Evolutionary conservation across 2,797 vertebrate genomes (phyloP).

Genomic region (Holocentrus rufus): DNA sequence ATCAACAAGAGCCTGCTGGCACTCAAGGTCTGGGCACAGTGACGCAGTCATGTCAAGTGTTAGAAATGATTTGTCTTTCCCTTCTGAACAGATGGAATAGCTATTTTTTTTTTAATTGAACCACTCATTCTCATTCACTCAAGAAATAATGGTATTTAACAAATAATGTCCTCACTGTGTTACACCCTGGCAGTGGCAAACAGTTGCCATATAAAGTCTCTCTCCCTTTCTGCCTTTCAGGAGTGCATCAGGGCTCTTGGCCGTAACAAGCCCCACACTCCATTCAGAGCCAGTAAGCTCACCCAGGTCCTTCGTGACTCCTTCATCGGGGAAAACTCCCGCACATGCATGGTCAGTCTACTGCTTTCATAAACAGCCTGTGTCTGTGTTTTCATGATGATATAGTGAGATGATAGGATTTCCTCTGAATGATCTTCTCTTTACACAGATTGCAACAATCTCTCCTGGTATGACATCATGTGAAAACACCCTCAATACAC

Average conservation of each 20-base stretch:
- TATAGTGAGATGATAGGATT: neutral
- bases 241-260: constrained; percentile 98
- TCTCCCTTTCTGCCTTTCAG: constrained; percentile 70
- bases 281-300: constrained; percentile 98
- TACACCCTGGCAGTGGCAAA: neutral
- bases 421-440: constrained; percentile 3
- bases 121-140: neutral
- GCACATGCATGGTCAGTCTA: constrained; percentile 94
- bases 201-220: accelerated
- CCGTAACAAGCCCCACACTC: constrained; percentile 96
- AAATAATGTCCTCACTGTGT: neutral
- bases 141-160: neutral
- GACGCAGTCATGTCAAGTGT: neutral
- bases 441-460: constrained; percentile 93
- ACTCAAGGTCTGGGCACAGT: constrained; percentile 88
- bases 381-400: neutral
- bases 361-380: neutral
- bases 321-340: constrained; percentile 98
- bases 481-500: constrained; percentile 97
- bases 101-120: neutral
- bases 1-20: constrained; percentile 99
- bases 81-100: neutral
- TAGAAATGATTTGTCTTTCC: neutral
- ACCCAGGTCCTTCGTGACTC: constrained; percentile 98
- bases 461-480: constrained; percentile 99